Evolutionary conservation across 2,888 invertebrate species (phyloP).

Genomic region (Lordiphosa fenestrarum): DNA sequence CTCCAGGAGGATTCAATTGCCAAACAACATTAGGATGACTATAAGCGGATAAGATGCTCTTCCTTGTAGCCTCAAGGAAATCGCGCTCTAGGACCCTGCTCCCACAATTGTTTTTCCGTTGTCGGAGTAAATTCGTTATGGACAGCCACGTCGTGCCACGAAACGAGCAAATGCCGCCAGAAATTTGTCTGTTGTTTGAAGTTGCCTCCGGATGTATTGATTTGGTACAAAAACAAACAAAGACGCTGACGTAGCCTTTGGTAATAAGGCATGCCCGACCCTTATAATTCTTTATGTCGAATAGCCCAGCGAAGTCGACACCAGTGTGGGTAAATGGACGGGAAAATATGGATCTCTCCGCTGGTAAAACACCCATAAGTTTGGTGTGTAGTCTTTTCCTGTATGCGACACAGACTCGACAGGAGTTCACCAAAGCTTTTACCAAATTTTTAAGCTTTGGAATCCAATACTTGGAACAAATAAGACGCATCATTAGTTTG

Average conservation of each 20-base stretch:
- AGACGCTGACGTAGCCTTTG: conserved; percentile 3
- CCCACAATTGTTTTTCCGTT: no score
- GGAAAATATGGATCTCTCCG: not conserved
- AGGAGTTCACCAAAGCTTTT: no score
- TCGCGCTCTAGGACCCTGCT: no score
- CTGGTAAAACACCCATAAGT: conserved; percentile 3
- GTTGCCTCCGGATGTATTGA: no score
- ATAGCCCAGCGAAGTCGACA: conserved; percentile 1
- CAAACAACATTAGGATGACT: not conserved
- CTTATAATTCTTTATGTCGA: not conserved
- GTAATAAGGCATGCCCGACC: not conserved
- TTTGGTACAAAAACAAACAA: not conserved
- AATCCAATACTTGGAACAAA: no score
- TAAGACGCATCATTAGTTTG: no score
- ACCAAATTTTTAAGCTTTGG: no score
- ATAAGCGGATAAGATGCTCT: not conserved
- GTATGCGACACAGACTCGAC: no score
- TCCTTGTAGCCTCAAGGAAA: not conserved
- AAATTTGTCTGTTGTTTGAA: no score
- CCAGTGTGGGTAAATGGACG: not conserved
- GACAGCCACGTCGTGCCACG: no score
- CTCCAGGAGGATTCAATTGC: not conserved
- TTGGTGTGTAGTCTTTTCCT: not conserved
- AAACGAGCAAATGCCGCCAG: not conserved
- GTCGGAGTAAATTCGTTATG: no score